Evolutionary conservation across 2,888 invertebrate species (phyloP).

Genomic region (Andrena dorsata): DNA sequence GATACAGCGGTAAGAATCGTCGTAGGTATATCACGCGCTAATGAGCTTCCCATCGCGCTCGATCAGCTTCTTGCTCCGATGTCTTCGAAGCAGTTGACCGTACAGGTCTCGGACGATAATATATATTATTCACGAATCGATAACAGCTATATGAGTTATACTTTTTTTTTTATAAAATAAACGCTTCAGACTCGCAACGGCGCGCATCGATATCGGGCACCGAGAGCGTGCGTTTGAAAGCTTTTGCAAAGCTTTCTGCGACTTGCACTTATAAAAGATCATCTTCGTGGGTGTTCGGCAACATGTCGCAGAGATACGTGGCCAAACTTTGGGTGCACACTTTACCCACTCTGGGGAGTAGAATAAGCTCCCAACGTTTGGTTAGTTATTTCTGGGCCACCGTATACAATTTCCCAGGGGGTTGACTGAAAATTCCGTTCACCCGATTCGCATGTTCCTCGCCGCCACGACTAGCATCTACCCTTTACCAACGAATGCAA

Average conservation of each 20-base stretch:
- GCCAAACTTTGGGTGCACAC: background rate
- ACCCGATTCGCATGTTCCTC: constrained; percentile 17
- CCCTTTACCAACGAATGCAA: constrained; percentile 39
- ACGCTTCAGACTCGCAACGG: constrained; percentile 14
- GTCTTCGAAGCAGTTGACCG: constrained; percentile 8
- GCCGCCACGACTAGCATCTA: constrained; percentile 50
- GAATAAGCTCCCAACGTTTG: background rate
- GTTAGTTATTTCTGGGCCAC: background rate
- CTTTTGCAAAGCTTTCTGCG: constrained; percentile 16
- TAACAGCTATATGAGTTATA: constrained; percentile 45
- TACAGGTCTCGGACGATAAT: constrained; percentile 18
- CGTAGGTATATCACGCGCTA: constrained; percentile 15
- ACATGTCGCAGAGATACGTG: background rate
- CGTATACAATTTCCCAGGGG: background rate
- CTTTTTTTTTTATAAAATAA: constrained; percentile 31
- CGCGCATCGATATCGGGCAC: background rate
- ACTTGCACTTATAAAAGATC: constrained; percentile 32
- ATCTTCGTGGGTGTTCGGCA: background rate
- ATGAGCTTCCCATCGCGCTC: constrained; percentile 9
- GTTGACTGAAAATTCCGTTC: constrained; percentile 15
- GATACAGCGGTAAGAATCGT: constrained; percentile 38
- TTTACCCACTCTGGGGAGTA: too few relatives aligned
- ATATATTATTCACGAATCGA: constrained; percentile 44
- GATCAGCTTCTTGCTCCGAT: background rate
- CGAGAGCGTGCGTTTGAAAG: constrained; percentile 8